phyloP scores from a whole-genome alignment of 2,888 invertebrate genomes.

The Elegia similella region DNA sequence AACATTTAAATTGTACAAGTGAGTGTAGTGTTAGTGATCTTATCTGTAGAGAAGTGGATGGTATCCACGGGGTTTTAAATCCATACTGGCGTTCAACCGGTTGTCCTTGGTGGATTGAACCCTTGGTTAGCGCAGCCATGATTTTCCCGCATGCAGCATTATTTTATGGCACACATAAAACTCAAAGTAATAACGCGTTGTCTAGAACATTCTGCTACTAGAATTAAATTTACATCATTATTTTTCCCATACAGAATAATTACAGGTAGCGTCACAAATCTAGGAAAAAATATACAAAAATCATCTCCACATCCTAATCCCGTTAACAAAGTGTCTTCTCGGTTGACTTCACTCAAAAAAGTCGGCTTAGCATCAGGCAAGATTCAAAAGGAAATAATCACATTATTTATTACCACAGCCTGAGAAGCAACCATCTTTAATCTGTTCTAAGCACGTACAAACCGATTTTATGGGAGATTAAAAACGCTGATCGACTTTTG shows the following conservation, averaged over 20 bases:
- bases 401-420: constrained; percentile 74
- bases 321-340: constrained; percentile 57
- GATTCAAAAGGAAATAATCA: constrained; percentile 75
- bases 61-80: constrained; percentile 35
- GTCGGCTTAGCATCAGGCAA: constrained; percentile 53
- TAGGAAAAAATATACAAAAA: constrained; percentile 28
- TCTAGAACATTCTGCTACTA: constrained; percentile 8
- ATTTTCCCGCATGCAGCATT: constrained; percentile 34
- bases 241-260: background rate
- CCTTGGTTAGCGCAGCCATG: constrained; percentile 36
- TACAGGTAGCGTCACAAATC: constrained; percentile 32
- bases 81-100: constrained; percentile 39
- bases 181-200: constrained; percentile 2
- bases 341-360: constrained; percentile 61
- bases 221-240: background rate
- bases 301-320: constrained; percentile 48
- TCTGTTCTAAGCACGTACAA: constrained; percentile 68
- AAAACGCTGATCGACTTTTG: constrained; percentile 65
- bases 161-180: constrained; percentile 28
- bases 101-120: constrained; percentile 59
- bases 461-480: constrained; percentile 74
- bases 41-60: constrained; percentile 32
- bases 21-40: constrained; percentile 35
- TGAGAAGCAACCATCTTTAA: constrained; percentile 67
- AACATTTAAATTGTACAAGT: constrained; percentile 31